Evolutionary conservation across 2,113 vertebrate genomes (phyloP), one percentile per base, ranked within the genome.

Genomic region (Todiramphus saurophagus): DNA sequence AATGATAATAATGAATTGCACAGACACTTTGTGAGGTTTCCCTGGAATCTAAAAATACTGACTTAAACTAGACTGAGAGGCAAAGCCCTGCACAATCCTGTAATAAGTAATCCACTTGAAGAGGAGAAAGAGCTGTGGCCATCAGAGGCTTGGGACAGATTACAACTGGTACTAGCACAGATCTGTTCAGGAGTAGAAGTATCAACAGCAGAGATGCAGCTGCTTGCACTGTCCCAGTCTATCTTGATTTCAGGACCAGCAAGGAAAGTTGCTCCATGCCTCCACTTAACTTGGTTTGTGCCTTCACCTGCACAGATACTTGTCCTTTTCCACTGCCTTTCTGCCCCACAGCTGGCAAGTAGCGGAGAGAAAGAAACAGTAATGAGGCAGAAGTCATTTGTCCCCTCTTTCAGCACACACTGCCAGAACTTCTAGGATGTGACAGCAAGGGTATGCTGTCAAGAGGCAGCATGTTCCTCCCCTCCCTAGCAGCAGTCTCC

Each of bases 401-500:
- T 44, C 50, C 7, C 35, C 25, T 73, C 13, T 67, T 63, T 41
- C 60, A 84, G 46, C 41, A 17, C 0, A 1, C 1, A 2, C 55
- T 58, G 33, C 53, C 55, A 73, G 67, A 41, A 64, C 13, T 17
- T 28, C 12, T 59, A 30, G n/a, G 75, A 60, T n/a, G 21, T 33
- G 75, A 28, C 13, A 37, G 24, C 10, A 63, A 37, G 67, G 43
- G 23, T 13, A 24, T 6, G 8, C 25, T 46, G 25, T 7, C 1
- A 0, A 74, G 16, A 10, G 14, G 12, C 11, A 44, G 11, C 11
- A 3, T 0, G 0, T 31, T 41, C 37, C 30, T 46, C 21, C 33
- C 6, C 7, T 44, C 13, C n/a, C 5, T 16, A 33, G n/a, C 0
- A 0, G 7, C 64, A 50, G 21, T 25, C 4, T 78, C 18, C 35